Percentiles rank a stretch among this genome's conserved stretches.
phyloP scores from a whole-genome alignment of 2,113 vertebrate genomes.

The Heterocephalus glaber region DNA sequence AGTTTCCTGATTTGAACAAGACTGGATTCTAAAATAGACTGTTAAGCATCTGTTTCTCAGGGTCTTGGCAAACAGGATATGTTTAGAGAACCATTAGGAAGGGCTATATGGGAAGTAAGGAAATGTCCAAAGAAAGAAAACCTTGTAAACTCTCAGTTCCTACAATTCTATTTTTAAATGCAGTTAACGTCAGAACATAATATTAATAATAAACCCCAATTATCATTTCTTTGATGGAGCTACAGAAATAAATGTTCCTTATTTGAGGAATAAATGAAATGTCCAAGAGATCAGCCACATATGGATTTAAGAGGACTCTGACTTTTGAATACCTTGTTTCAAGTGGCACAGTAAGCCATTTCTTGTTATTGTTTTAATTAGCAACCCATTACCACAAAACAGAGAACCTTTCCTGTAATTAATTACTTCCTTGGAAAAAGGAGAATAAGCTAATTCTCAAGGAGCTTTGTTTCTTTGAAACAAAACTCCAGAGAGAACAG shows the following conservation, averaged over 20 bases:
- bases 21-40: neutral
- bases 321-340: neutral
- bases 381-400: neutral
- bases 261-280: neutral
- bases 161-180: constrained; percentile 32
- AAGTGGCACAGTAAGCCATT: neutral
- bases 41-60: neutral
- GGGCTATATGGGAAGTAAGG: neutral
- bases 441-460: neutral
- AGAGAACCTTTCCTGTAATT: neutral
- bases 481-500: neutral
- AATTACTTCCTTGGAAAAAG: neutral
- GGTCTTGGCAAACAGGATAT: neutral
- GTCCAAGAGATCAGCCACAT: neutral
- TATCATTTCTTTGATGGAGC: constrained; percentile 56
- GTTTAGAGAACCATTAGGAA: neutral
- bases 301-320: neutral
- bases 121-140: neutral
- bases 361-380: neutral
- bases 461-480: constrained; percentile 19
- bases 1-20: neutral
- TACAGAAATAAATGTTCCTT: constrained; percentile 21
- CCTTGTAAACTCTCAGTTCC: constrained; percentile 9
- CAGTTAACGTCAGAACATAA: neutral
- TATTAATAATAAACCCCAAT: constrained; percentile 55